Evolutionary conservation across 2,888 invertebrate species (phyloP).

Genomic region (Ectemnius cavifrons): DNA sequence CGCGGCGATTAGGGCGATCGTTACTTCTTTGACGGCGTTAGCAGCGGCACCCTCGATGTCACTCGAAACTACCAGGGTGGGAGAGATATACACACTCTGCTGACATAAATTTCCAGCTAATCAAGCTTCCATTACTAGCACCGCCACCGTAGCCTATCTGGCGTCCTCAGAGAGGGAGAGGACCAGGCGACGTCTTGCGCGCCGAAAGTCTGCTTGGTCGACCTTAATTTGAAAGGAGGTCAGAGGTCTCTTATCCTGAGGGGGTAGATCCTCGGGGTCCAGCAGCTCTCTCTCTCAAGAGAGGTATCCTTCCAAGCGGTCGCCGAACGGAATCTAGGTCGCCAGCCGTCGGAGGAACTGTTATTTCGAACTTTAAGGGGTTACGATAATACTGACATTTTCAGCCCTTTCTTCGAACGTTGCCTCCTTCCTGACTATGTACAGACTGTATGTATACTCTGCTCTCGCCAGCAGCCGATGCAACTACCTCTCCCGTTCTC

Average conservation of each 20-base stretch:
- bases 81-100: not conserved
- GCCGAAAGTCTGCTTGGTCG: not conserved
- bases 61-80: not conserved
- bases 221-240: constrained; percentile 23
- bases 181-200: not conserved
- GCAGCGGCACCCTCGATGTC: constrained; percentile 14
- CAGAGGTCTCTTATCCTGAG: constrained; percentile 23
- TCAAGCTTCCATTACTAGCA: constrained; percentile 16
- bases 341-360: constrained; percentile 26
- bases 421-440: not conserved
- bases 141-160: not conserved
- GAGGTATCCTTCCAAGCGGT: no score
- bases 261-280: no score
- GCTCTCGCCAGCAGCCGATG: not conserved
- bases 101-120: constrained; percentile 35
- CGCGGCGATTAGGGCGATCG: constrained; percentile 68
- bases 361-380: constrained; percentile 36
- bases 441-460: constrained; percentile 23
- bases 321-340: constrained; percentile 30
- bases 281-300: constrained; percentile 2
- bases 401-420: constrained; percentile 13
- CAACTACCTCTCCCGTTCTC: no score
- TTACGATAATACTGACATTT: constrained; percentile 40
- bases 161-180: not conserved
- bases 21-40: constrained; percentile 61